A percentile compares a stretch with the other conserved stretches of the same genome.
phyloP scores from a whole-genome alignment of 1,140 invertebrate genomes.

The Pollicipes pollicipes region DNA sequence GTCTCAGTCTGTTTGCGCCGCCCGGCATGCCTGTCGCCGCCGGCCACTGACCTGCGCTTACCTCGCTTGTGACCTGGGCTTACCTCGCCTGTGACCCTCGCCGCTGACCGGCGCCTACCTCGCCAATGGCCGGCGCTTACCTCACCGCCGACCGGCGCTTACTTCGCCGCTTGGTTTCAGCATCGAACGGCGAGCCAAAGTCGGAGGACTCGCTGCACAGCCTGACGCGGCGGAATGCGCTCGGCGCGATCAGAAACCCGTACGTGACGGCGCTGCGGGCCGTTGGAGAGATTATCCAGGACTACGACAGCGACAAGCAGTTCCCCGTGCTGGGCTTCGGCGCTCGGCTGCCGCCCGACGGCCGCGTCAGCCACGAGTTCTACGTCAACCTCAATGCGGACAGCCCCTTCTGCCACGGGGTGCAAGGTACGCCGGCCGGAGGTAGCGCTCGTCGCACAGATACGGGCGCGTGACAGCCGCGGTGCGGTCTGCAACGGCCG shows the following conservation, averaged over 20 bases:
- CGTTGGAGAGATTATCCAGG: constrained; percentile 44
- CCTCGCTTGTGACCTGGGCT: background rate
- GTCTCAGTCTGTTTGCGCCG: too few relatives aligned
- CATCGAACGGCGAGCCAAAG: constrained; percentile 43
- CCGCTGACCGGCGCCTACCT: too few relatives aligned
- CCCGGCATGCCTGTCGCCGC: too few relatives aligned
- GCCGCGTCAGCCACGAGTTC: constrained; percentile 37
- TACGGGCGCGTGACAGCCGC: too few relatives aligned
- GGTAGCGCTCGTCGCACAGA: too few relatives aligned
- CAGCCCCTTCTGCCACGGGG: constrained; percentile 36
- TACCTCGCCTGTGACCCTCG: too few relatives aligned
- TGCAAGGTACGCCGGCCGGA: too few relatives aligned
- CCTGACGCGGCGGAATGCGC: constrained; percentile 20
- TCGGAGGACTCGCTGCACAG: constrained; percentile 39
- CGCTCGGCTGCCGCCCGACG: constrained; percentile 34
- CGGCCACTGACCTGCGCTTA: too few relatives aligned
- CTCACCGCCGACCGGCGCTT: too few relatives aligned
- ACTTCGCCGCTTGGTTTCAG: too few relatives aligned
- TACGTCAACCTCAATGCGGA: constrained; percentile 36
- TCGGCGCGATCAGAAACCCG: constrained; percentile 21
- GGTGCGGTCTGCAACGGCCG: too few relatives aligned
- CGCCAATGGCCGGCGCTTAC: too few relatives aligned
- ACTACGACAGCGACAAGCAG: constrained; percentile 38
- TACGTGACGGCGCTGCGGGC: constrained; percentile 39
- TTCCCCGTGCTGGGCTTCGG: constrained; percentile 40